A percentile compares a stretch with the other conserved stretches of the same genome.
Conservation (phyloP, 2,113 vertebrate species). For the Bucco capensis region DNA sequence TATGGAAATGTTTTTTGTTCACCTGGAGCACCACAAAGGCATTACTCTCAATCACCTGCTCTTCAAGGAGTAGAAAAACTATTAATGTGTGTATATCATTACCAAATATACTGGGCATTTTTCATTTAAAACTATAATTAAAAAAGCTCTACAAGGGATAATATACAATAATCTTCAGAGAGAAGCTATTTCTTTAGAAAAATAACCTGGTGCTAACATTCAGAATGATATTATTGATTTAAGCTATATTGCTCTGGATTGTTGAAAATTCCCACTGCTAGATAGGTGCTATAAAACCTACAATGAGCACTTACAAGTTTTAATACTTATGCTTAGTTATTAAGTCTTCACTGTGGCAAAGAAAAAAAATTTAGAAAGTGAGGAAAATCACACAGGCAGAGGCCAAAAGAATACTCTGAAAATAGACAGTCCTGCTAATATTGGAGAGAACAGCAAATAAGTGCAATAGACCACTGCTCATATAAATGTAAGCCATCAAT, state of each 20-base stretch:
- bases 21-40: neutral
- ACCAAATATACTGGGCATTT: neutral
- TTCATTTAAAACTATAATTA: neutral
- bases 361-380: neutral
- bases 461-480: neutral
- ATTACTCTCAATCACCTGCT: neutral
- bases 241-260: neutral
- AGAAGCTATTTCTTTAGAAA: neutral
- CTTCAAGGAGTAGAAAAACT: neutral
- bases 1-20: neutral
- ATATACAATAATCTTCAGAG: neutral
- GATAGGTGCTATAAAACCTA: neutral
- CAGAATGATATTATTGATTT: neutral
- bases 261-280: neutral
- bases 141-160: neutral
- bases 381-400: neutral
- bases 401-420: neutral
- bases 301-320: rapidly evolving
- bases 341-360: neutral
- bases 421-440: neutral
- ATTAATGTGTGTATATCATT: neutral
- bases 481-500: neutral
- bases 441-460: neutral
- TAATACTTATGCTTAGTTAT: neutral
- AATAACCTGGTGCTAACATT: neutral